These are phyloP conservation scores for Protula sp. DNA, from an alignment of 2,888 invertebrate genomes.

Conservation along the genomic window DNA sequence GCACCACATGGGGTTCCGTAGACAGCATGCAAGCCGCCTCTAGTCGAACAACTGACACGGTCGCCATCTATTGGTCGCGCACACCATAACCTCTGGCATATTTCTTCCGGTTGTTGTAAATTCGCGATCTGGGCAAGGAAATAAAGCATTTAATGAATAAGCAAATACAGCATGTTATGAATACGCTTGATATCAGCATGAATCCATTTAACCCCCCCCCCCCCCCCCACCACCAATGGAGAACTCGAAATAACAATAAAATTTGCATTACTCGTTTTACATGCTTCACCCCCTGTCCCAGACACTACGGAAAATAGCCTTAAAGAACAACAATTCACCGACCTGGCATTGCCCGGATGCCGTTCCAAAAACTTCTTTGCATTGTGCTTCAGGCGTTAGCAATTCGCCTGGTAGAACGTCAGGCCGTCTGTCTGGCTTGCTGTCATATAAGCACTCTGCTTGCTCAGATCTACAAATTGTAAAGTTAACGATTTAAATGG, in stretches of 20 bases:
- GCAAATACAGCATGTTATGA: too few species aligned
- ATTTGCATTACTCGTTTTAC: too few species aligned
- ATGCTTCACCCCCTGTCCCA: too few species aligned
- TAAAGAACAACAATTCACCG: too few species aligned
- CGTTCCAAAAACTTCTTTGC: constrained; percentile 10
- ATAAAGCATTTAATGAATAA: too few species aligned
- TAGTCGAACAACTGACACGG: constrained; percentile 6
- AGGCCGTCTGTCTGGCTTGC: neutral
- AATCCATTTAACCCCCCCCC: too few species aligned
- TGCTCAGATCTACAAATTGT: constrained; percentile 8
- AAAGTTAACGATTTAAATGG: neutral
- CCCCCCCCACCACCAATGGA: too few species aligned
- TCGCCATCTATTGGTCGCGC: neutral
- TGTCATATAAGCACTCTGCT: constrained; percentile 12
- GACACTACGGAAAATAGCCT: too few species aligned
- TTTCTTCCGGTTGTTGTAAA: too few species aligned
- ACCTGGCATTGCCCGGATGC: constrained; percentile 11
- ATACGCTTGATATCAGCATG: too few species aligned
- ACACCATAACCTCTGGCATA: neutral
- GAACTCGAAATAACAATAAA: too few species aligned
- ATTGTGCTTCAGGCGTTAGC: constrained; percentile 7
- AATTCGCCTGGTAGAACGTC: constrained; percentile 5
- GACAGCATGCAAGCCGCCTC: constrained; percentile 2
- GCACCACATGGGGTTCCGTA: constrained; percentile 14
- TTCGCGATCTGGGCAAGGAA: too few species aligned